phyloP scores from a whole-genome alignment of 2,888 invertebrate species.

The Limnephilus auricula region DNA sequence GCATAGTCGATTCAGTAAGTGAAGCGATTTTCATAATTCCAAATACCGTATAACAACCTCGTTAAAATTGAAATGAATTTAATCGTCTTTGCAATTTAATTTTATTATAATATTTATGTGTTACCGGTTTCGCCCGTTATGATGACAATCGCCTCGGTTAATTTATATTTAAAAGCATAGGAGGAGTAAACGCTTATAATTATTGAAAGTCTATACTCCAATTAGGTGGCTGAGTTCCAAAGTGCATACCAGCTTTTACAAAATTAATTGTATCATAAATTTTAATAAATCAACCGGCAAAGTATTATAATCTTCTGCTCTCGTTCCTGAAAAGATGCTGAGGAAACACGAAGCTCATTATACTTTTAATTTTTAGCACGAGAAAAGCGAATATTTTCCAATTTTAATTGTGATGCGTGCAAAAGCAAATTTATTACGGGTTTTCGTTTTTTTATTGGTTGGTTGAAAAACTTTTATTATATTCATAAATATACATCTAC shows the following conservation, averaged over 20 bases:
- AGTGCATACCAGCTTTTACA: background rate
- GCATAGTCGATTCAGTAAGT: background rate
- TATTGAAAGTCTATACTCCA: constrained; percentile 22
- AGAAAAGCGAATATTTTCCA: background rate
- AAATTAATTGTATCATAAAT: constrained; percentile 30
- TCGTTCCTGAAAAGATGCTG: background rate
- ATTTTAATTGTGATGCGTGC: background rate
- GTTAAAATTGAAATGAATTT: constrained; percentile 40
- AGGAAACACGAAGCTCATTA: constrained; percentile 4
- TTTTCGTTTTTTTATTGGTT: background rate
- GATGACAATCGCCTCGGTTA: constrained; percentile 24
- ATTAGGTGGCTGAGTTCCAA: constrained; percentile 10
- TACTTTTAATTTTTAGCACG: background rate
- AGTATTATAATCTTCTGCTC: background rate
- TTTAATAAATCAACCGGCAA: constrained; percentile 4
- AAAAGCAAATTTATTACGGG: background rate
- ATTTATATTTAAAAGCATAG: constrained; percentile 20
- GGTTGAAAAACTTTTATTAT: background rate
- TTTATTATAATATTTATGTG: constrained; percentile 21
- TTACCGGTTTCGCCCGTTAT: constrained; percentile 27
- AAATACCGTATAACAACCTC: constrained; percentile 27
- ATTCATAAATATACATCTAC: background rate
- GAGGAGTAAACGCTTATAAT: background rate
- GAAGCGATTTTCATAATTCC: constrained; percentile 11
- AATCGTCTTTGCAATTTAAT: constrained; percentile 27